Base-by-base conservation (phyloP, 2,797 vertebrate species). In the Mareca penelope region DNA sequence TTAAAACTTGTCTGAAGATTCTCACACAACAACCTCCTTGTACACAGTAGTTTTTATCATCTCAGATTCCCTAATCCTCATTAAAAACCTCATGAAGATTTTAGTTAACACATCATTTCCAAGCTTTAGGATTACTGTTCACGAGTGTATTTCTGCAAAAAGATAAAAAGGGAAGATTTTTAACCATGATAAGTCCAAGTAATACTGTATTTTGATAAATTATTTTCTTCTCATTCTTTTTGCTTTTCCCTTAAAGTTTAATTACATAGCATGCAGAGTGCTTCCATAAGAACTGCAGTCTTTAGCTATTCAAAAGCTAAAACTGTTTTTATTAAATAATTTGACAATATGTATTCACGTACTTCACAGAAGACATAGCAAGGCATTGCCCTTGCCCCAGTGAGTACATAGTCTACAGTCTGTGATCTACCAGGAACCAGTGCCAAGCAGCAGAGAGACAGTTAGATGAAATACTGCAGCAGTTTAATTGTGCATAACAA, bases 31-130 rank as follows among this genome's bases (percentile, higher is more conserved):
- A 64, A 61, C 56, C 39, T 73, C 44, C 35, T 82, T 78, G 40
- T 70, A 53, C 53, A 77, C 10, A 73, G 85, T 42, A 64, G 56
- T 80, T 93, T 93, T 89, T 70, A 29, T 84, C 80, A 90, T 70
- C 78, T 95, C 68, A 71, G 40, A 87, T 85, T 84, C 44, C 83
- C 39, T 82, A 93, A 94, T 81, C 64, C 86, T 95, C 85, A 89
- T 89, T 85, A 85, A 90, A 91, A 95, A 81, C 35, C 48, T 85
- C 84, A 89, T 0, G 2, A 85, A 90, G 57, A 50, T 60, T 73
- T 95, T 68, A 89, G 71, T 80, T 72, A 93, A 69, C 48, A 70
- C 37, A 70, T 44, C 44, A 33, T 86, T 95, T 63, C 24, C 48
- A 73, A 48, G 46, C 15, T 86, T 72, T 63, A 63, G 55, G 56